These are phyloP conservation scores for Tillus elongatus DNA, from an alignment of 2,888 invertebrate species.

Conservation along the genomic window DNA sequence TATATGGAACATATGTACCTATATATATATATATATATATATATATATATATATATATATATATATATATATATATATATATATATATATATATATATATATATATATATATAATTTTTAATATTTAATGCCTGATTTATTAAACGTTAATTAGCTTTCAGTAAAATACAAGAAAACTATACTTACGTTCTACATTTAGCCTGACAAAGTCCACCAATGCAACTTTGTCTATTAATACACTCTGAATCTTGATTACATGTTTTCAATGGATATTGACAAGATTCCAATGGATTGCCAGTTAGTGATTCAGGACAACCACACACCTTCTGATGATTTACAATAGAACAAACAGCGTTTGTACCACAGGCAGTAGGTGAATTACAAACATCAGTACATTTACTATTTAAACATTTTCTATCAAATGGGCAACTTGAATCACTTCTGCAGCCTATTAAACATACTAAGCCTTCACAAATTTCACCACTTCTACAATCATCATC, in stretches of 20 bases:
- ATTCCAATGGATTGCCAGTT: constrained; percentile 63
- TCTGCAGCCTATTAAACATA: constrained; percentile 74
- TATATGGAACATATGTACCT: too few species aligned
- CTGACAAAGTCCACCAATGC: constrained; percentile 71
- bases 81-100: neutral
- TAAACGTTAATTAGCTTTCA: too few species aligned
- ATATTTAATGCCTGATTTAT: too few species aligned
- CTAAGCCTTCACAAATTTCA: constrained; percentile 75
- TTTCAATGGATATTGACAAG: constrained; percentile 60
- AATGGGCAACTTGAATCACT: constrained; percentile 67
- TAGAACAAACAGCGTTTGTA: constrained; percentile 67
- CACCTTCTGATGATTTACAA: constrained; percentile 60
- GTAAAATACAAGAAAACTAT: too few species aligned
- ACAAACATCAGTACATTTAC: constrained; percentile 72
- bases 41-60: too few species aligned
- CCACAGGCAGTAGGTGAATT: constrained; percentile 70
- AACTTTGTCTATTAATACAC: constrained; percentile 59
- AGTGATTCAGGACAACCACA: constrained; percentile 66
- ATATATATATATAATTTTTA: too few species aligned
- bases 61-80: too few species aligned
- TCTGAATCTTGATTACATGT: constrained; percentile 57
- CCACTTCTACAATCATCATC: constrained; percentile 82
- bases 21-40: too few species aligned
- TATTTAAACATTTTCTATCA: constrained; percentile 64
- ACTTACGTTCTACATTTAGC: constrained; percentile 64